phyloP scores from a whole-genome alignment of 2,888 invertebrate genomes.

The Microchrysa polita region DNA sequence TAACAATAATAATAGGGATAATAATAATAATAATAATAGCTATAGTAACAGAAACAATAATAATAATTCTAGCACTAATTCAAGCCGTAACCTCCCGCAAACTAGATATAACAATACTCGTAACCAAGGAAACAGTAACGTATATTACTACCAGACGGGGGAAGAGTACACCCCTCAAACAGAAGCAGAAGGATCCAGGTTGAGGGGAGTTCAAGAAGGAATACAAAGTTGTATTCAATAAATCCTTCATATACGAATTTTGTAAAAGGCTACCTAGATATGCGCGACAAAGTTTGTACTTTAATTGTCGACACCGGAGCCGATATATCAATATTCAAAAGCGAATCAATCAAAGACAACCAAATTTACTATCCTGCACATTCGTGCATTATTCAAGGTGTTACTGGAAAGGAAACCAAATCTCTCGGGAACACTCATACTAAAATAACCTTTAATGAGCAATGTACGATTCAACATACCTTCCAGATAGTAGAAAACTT shows the following conservation, averaged over 20 bases:
- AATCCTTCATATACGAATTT: constrained; percentile 20
- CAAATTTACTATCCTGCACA: constrained; percentile 10
- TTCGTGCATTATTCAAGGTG: constrained; percentile 29
- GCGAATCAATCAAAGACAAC: not conserved
- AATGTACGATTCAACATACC: constrained; percentile 5
- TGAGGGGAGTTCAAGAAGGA: constrained; percentile 7
- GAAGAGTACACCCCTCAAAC: constrained; percentile 15
- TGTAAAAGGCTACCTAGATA: constrained; percentile 20
- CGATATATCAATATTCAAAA: constrained; percentile 35
- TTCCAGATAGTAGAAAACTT: constrained; percentile 41
- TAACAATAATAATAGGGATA: no score
- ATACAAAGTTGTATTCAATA: not conserved
- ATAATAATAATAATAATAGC: no score
- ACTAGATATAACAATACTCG: not conserved
- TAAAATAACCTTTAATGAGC: constrained; percentile 3
- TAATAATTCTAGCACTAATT: not conserved
- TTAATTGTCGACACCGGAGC: constrained; percentile 32
- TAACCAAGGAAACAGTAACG: not conserved
- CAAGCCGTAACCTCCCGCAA: not conserved
- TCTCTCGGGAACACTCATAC: constrained; percentile 10
- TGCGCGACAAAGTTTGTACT: not conserved
- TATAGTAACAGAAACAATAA: not conserved
- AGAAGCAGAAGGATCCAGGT: not conserved
- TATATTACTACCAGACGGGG: constrained; percentile 24
- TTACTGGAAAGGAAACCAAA: constrained; percentile 15